Evolutionary conservation across 1,140 invertebrate species (phyloP), one percentile per base, ranked within the genome.

Genomic region (Macrotrachela quadricornifera): DNA sequence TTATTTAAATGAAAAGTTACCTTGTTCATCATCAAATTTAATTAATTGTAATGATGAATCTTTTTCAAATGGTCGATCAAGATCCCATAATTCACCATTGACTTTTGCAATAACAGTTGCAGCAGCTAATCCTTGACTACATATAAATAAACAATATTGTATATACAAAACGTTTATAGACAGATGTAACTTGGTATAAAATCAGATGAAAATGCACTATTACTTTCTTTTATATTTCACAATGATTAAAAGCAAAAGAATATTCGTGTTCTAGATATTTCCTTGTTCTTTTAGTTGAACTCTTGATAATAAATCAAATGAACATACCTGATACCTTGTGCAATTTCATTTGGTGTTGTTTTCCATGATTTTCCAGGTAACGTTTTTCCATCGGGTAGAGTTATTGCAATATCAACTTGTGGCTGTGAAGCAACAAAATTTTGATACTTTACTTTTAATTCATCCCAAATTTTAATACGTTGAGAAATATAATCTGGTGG

Each of bases 21-120:
- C 78, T 64, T 97, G 90, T 37, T 83, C 78, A 70, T 94, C 79
- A 62, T 95, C 85, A 73, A 97, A 96, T 61, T 92, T 91, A 0
- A 97, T 68, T 0, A 99, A 69, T 59, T 92, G 76, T 21, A 99
- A 65, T 62, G 81, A 84, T 45, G 69, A 61, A 67, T 82, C 79
- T 10, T 60, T 67, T 71, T 97, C 91, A 16, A 99, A 72, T 9
- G 91, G 90, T 59, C 94, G 74, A 64, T 97, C 91, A 39, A 99
- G 72, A 69, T 99, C 94, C 94, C 92, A 99, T 0, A 97, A 67
- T 55, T 77, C 80, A 38, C 79, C 80, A 71, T 97, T 86, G 0
- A 99, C 90, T 73, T 91, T 88, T 0, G 91, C 80, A 51, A 99
- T 85, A 15, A 99, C 81, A 13, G 81, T 79, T 62, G 80, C 84